Evolutionary conservation across 2,888 invertebrate genomes (phyloP), one percentile per base, ranked within the genome.

Genomic region (Drosophila pseudotalamancana): DNA sequence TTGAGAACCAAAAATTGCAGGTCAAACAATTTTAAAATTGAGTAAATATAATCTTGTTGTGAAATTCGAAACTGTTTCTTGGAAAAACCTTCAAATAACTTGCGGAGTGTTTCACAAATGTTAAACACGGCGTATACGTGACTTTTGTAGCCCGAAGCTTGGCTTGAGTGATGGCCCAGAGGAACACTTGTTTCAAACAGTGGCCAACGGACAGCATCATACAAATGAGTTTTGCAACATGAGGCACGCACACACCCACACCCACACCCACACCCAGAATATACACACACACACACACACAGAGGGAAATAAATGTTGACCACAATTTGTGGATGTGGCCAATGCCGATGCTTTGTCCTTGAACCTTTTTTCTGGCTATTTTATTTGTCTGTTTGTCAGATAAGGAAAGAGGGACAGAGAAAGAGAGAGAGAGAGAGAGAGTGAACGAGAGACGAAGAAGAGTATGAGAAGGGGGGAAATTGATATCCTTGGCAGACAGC

Each of bases 321-420:
- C 87, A 70, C 84, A 80, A 73, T 83, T 84, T 80, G 87, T 86
- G 79, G 70, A 80, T 84, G 79, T 80, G 79, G 84, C 65, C 57
- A 64, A 27, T 51, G 64, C 57, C 43, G 57, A 21, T 27, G 34
- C 12, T n/a, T 43, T 43, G 86, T 76, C 82, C 82, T 82, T 87
- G 82, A 81, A 84, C 85, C 76, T 69, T 59, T 29, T 46, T 56
- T 60, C 39, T 54, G 43, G 21, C 63, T n/a, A 67, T 72, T 75
- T 81, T 87, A 72, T 81, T 81, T 81, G 56, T 62, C 59, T 61
- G 72, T 60, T 71, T 59, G 72, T 59, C 60, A 49, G 43, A 65
- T 27, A 23, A 21, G 40, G 53, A 45, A 70, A n/a, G n/a, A n/a
- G n/a, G n/a, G n/a, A n/a, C n/a, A n/a, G n/a, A n/a, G n/a, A n/a